These are phyloP conservation scores for Lithophane socia DNA, from an alignment of 2,888 invertebrate genomes.

Conservation along the genomic window DNA sequence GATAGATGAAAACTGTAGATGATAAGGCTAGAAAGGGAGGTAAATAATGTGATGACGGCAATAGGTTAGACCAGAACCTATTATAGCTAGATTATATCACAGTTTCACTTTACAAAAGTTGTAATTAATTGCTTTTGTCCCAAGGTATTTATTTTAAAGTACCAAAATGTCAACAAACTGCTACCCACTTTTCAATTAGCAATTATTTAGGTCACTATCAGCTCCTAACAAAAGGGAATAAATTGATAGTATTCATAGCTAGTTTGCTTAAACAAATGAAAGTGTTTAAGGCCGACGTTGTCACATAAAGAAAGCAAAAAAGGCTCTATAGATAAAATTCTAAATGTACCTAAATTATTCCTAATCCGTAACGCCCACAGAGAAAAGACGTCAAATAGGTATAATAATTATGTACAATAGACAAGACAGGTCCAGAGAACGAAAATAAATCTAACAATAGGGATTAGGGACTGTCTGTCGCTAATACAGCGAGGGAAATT, in stretches of 20 bases:
- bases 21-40: not conserved
- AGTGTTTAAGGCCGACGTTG: not conserved
- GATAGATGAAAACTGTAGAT: not conserved
- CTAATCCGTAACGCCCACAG: slow-evolving; percentile 24
- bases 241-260: slow-evolving; percentile 2
- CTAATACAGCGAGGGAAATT: not conserved
- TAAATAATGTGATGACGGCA: not conserved
- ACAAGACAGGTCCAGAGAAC: slow-evolving; percentile 1
- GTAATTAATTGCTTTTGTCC: slow-evolving; percentile 13
- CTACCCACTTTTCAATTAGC: slow-evolving; percentile 43
- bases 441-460: slow-evolving; percentile 18
- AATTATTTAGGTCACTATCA: slow-evolving; percentile 38
- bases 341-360: slow-evolving; percentile 29
- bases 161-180: slow-evolving; percentile 6
- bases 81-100: not conserved
- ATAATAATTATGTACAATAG: not conserved
- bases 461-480: not conserved
- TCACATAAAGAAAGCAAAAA: slow-evolving; percentile 13
- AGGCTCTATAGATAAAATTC: slow-evolving; percentile 12
- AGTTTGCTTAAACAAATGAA: slow-evolving; percentile 27
- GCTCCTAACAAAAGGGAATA: not conserved
- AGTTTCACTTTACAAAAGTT: not conserved
- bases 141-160: slow-evolving; percentile 13
- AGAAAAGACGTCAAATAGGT: slow-evolving; percentile 13
- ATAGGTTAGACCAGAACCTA: not conserved